Conservation (phyloP, 2,888 invertebrate genomes). For the Philhelius pedissequus region DNA sequence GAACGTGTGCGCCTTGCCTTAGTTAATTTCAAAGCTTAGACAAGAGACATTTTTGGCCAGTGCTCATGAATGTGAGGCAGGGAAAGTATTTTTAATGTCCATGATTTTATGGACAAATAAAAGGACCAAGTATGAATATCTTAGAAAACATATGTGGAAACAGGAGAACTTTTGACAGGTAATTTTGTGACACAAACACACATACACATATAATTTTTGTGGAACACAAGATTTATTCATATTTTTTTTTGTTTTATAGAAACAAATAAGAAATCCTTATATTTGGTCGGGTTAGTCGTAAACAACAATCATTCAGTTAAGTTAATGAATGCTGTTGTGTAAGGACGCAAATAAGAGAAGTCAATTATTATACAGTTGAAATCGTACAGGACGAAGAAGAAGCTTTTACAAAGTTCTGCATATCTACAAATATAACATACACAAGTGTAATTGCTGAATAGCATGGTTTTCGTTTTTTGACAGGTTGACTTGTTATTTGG, state of each 20-base stretch:
- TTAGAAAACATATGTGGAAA: neutral
- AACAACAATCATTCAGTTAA: neutral
- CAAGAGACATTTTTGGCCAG: conserved; percentile 39
- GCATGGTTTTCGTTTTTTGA: conserved; percentile 24
- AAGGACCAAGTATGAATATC: neutral
- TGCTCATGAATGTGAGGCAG: neutral
- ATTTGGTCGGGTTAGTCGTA: neutral
- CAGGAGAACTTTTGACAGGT: conserved; percentile 54
- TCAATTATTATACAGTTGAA: no score
- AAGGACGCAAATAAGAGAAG: conserved; percentile 17
- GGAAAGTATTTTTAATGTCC: conserved; percentile 19
- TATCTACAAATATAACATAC: neutral
- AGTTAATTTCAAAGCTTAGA: neutral
- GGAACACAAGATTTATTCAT: conserved; percentile 7
- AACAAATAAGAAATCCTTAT: neutral
- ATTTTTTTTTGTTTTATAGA: neutral
- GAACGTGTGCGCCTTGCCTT: neutral
- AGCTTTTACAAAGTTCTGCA: neutral
- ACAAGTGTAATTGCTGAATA: neutral
- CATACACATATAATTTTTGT: neutral
- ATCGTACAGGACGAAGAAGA: no score
- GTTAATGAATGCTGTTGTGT: conserved; percentile 1
- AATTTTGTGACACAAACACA: conserved; percentile 14
- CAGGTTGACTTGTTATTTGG: conserved; percentile 37
- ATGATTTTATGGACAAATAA: conserved; percentile 26